A percentile compares a stretch with the other conserved stretches of the same genome.
These are phyloP conservation scores for Balaenoptera acutorostrata DNA, from an alignment of 2,113 vertebrate genomes.

Conservation along the genomic window DNA sequence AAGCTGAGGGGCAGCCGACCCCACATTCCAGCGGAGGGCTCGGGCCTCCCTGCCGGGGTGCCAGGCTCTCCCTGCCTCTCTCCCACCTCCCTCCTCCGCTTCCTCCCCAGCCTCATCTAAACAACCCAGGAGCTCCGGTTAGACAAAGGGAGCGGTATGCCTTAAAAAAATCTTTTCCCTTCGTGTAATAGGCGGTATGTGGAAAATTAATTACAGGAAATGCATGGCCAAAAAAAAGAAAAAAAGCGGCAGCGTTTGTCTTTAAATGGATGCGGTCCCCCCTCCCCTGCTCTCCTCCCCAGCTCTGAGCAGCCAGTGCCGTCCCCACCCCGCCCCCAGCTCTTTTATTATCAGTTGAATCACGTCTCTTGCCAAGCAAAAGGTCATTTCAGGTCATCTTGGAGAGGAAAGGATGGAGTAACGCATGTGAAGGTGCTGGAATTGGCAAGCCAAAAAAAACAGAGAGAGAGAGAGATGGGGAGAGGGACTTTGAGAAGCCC, in stretches of 20 bases:
- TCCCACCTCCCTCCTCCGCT: neutral
- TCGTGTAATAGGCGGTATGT: constrained; percentile 5
- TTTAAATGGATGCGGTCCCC: neutral
- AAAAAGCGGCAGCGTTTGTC: constrained; percentile 22
- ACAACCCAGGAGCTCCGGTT: neutral
- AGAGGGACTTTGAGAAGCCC: constrained; percentile 25
- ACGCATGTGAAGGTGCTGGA: constrained; percentile 81
- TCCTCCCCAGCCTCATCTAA: neutral
- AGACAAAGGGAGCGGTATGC: neutral
- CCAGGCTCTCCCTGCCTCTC: neutral
- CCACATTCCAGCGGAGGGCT: neutral
- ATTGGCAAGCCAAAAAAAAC: constrained; percentile 47
- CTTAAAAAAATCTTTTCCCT: neutral
- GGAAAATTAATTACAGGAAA: constrained; percentile 76
- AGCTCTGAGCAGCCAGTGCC: constrained; percentile 66
- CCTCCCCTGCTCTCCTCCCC: neutral
- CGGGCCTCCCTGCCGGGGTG: neutral
- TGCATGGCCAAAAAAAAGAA: constrained; percentile 20
- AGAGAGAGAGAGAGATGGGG: neutral
- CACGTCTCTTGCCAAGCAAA: constrained; percentile 85
- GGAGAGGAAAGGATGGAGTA: constrained; percentile 82
- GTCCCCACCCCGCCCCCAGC: constrained; percentile 63
- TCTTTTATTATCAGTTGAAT: constrained; percentile 86
- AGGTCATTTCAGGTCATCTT: constrained; percentile 85
- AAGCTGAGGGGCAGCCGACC: constrained; percentile 65